phyloP scores from a whole-genome alignment of 2,797 vertebrate species.

The Cichlasoma orientale region DNA sequence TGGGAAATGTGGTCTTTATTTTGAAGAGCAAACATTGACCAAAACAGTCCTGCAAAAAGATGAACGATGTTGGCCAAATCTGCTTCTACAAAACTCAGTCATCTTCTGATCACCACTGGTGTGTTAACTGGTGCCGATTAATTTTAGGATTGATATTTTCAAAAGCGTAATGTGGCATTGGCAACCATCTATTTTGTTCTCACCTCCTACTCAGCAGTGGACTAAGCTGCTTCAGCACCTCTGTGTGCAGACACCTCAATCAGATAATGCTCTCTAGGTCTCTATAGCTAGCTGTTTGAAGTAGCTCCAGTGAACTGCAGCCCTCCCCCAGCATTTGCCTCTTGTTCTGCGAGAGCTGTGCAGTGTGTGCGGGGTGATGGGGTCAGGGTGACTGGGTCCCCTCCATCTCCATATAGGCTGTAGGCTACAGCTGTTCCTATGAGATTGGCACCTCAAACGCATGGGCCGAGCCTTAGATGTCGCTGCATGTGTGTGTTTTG shows the following conservation, averaged over 20 bases:
- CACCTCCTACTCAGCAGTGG: constrained; percentile 40
- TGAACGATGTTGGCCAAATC: not conserved
- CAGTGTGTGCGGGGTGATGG: constrained; percentile 70
- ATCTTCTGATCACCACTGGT: not conserved
- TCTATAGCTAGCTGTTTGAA: constrained; percentile 72
- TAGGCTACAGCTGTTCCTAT: constrained; percentile 81
- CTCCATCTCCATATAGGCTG: constrained; percentile 81
- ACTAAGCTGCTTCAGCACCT: constrained; percentile 52
- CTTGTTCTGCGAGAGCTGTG: constrained; percentile 70
- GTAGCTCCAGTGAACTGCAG: constrained; percentile 64
- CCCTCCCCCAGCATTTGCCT: constrained; percentile 60
- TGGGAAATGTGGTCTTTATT: not conserved
- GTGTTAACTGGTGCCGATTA: not conserved
- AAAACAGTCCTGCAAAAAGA: not conserved
- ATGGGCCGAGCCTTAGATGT: constrained; percentile 71
- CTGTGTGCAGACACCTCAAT: constrained; percentile 67
- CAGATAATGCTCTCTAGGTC: constrained; percentile 77
- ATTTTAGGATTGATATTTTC: not conserved
- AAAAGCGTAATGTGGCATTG: not conserved
- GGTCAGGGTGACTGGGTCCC: constrained; percentile 79
- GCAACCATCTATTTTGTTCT: constrained; percentile 32
- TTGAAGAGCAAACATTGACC: not conserved
- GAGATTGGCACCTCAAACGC: constrained; percentile 81
- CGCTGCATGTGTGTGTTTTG: constrained; percentile 48
- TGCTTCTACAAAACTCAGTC: not conserved